phyloP scores from a whole-genome alignment of 2,797 vertebrate genomes.

The Myotis daubentonii region DNA sequence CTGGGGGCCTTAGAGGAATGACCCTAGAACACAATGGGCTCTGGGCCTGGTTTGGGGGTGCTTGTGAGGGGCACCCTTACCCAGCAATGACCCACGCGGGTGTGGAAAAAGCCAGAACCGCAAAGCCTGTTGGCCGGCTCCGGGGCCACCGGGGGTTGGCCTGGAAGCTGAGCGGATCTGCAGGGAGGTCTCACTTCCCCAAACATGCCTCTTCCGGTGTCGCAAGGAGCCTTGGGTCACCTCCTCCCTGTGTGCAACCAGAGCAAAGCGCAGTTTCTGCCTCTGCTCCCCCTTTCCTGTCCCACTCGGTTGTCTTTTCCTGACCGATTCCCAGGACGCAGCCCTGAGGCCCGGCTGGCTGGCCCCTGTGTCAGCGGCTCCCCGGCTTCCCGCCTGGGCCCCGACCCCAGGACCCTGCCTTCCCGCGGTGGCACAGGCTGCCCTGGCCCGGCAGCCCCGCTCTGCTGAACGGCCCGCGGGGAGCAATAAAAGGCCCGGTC shows the following conservation, averaged over 20 bases:
- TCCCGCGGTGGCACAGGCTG: background rate
- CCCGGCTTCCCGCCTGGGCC: background rate
- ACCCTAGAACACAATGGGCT: background rate
- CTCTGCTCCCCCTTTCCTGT: constrained; percentile 70
- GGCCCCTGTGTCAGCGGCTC: background rate
- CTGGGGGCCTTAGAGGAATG: too few relatives aligned
- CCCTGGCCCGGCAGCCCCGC: background rate
- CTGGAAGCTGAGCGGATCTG: constrained; percentile 9
- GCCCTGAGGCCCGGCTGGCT: background rate
- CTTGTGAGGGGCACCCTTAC: background rate
- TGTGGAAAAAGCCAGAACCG: constrained; percentile 11
- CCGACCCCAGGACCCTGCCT: background rate
- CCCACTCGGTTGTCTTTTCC: background rate
- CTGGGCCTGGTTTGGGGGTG: background rate
- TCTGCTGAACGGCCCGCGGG: constrained; percentile 37
- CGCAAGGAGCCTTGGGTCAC: constrained; percentile 61
- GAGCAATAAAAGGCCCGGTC: constrained; percentile 39
- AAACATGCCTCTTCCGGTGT: constrained; percentile 56
- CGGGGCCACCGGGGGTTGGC: background rate
- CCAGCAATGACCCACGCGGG: background rate
- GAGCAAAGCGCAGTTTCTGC: constrained; percentile 66
- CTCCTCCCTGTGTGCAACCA: constrained; percentile 75
- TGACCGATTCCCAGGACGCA: background rate
- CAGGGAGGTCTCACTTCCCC: constrained; percentile 74
- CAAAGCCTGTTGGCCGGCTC: background rate